Conservation (phyloP, 2,113 vertebrate species). For the Peucedramus taeniatus region DNA sequence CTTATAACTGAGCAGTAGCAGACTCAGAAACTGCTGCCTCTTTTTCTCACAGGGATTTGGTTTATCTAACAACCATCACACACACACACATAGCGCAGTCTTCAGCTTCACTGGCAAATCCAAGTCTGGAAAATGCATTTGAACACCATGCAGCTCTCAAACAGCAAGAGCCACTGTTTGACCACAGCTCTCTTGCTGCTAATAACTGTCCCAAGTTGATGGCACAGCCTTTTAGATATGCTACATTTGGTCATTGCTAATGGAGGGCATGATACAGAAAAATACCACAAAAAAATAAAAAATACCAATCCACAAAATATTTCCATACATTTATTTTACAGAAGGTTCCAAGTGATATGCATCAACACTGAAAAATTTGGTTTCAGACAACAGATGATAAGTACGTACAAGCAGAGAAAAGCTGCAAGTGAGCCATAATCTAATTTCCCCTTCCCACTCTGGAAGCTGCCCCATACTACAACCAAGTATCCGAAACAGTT, state of each 20-base stretch:
- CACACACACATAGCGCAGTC: background rate
- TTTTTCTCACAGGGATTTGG: background rate
- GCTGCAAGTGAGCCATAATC: background rate
- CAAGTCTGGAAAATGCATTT: background rate
- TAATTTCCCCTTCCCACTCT: background rate
- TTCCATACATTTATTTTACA: background rate
- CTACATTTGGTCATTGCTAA: background rate
- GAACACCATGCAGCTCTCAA: background rate
- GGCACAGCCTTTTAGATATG: background rate
- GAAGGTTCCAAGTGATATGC: background rate
- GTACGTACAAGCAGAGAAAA: background rate
- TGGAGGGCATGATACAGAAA: background rate
- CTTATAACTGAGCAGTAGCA: background rate
- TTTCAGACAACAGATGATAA: background rate
- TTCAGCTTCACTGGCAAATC: background rate
- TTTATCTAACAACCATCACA: background rate
- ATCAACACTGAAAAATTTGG: background rate
- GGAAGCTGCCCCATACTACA: background rate
- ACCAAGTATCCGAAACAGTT: background rate
- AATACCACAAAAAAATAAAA: too few species aligned
- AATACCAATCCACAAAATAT: background rate
- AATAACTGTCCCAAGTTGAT: background rate
- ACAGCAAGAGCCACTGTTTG: background rate
- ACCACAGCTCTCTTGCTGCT: background rate
- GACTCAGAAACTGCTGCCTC: background rate